Evolutionary conservation across 2,797 vertebrate genomes (phyloP).

Genomic region (Dermochelys coriacea): DNA sequence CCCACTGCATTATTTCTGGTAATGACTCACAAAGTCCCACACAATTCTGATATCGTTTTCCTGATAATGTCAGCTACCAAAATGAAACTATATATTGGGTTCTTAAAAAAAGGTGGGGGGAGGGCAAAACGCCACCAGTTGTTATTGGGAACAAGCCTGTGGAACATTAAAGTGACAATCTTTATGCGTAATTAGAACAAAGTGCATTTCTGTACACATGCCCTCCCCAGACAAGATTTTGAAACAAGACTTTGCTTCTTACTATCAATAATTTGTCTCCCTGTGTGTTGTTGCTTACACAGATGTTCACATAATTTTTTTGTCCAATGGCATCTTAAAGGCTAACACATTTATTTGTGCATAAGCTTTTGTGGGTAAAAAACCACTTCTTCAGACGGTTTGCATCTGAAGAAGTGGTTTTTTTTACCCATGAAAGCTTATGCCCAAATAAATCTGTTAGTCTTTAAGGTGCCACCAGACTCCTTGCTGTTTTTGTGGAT

Average conservation of each 20-base stretch:
- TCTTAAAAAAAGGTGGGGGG: not conserved
- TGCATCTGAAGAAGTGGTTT: too few relatives aligned
- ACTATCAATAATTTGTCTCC: constrained; percentile 65
- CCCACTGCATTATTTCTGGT: constrained; percentile 51
- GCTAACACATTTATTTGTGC: too few relatives aligned
- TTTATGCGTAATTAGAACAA: constrained; percentile 13
- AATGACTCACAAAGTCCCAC: constrained; percentile 52
- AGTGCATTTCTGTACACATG: constrained; percentile 30
- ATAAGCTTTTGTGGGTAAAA: too few relatives aligned
- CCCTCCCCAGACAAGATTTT: constrained; percentile 53
- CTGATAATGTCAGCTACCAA: constrained; percentile 41
- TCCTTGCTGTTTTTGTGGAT: too few relatives aligned
- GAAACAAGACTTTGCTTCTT: constrained; percentile 73
- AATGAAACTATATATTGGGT: constrained; percentile 40
- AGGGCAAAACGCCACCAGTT: not conserved
- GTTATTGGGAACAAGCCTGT: not conserved
- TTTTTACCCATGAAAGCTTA: too few relatives aligned
- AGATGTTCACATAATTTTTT: constrained; percentile 75
- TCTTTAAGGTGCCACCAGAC: too few relatives aligned
- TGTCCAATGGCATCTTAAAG: too few relatives aligned
- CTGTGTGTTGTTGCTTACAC: constrained; percentile 66
- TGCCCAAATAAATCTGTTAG: too few relatives aligned
- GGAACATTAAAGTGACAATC: constrained; percentile 20
- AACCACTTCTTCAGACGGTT: too few relatives aligned
- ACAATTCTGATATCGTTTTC: constrained; percentile 34